A percentile compares a stretch with the other conserved stretches of the same genome.
These are phyloP conservation scores for Oryzias javanicus DNA, from an alignment of 2,113 vertebrate species.

Conservation along the genomic window DNA sequence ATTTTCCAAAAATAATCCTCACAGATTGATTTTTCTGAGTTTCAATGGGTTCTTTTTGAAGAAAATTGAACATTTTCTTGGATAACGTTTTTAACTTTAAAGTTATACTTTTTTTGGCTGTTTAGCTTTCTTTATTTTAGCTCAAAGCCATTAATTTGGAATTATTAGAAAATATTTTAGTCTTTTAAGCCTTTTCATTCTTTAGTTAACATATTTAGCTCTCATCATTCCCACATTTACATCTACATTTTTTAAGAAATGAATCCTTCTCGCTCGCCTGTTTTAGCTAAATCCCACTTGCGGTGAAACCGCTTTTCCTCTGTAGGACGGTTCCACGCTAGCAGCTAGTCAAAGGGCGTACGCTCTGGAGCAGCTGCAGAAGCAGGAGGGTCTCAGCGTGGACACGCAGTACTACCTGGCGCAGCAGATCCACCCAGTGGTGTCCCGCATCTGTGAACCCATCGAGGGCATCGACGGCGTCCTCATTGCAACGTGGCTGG, in stretches of 20 bases:
- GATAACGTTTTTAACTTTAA: too few relatives aligned
- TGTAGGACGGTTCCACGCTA: conserved; percentile 92
- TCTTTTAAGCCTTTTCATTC: background rate
- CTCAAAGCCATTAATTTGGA: too few relatives aligned
- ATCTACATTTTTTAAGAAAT: too few relatives aligned
- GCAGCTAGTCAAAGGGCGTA: conserved; percentile 91
- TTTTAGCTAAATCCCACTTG: background rate
- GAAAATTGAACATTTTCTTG: too few relatives aligned
- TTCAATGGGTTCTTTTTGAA: too few relatives aligned
- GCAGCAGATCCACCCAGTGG: conserved; percentile 95
- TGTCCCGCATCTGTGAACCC: conserved; percentile 94
- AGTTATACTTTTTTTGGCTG: too few relatives aligned
- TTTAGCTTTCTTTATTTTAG: too few relatives aligned
- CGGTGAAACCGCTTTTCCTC: background rate
- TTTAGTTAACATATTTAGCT: too few relatives aligned
- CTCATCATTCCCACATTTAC: too few relatives aligned
- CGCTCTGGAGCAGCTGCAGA: conserved; percentile 92
- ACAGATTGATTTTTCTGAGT: too few relatives aligned
- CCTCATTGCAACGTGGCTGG: conserved; percentile 90
- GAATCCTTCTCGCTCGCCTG: background rate
- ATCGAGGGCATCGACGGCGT: conserved; percentile 93
- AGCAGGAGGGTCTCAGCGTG: conserved; percentile 85
- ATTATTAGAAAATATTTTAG: background rate
- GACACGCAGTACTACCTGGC: conserved; percentile 96
- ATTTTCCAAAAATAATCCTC: too few relatives aligned